Evolutionary conservation across 2,113 vertebrate species (phyloP), one percentile per base, ranked within the genome.

Genomic region (Mustelus asterias): DNA sequence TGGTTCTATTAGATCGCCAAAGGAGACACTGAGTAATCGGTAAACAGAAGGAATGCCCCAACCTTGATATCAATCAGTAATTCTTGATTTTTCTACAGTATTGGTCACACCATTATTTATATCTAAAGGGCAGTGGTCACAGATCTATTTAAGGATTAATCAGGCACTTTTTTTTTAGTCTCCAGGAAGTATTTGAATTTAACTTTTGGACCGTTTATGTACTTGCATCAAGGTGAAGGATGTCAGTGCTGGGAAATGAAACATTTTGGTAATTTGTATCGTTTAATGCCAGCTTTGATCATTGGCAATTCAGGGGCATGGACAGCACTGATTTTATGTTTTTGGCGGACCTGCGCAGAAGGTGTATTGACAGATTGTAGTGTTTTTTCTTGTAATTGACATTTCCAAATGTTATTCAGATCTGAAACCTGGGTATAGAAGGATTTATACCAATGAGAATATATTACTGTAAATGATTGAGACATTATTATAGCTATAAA

Each of bases 1-100:
- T n/a, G n/a, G n/a, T n/a, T n/a, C n/a, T 48, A 90, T 90, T 60
- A 60, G 88, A 90, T 90, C 88, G 33, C 33, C 54, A 90, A 90
- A 60, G 88, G 54, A 60, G 26, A 90, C 26, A 11, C 18, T 90
- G 16, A 60, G 54, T n/a, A 58, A 33, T 63, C 14, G 6, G 88
- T 29, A 63, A 90, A 18, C 60, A 13, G 48, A 90, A 58, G 20
- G 26, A 60, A 90, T 94, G 16, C 0, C 33, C 20, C 63, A 69
- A 94, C 22, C 20, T 69, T 44, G 44, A 94, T 70, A 22, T 24
- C 67, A 94, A 9, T 70, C 11, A 94, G 41, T 90, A 14, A 60
- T 26, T 70, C 65, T 26, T 48, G 11, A 29, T 92, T 60, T 63
- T 63, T 33, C 58, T 92, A 63, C 60, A 0, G 60, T 63, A 60